Evolutionary conservation across 2,113 vertebrate species (phyloP), one percentile per base, ranked within the genome.

Genomic region (Tupaia tana): DNA sequence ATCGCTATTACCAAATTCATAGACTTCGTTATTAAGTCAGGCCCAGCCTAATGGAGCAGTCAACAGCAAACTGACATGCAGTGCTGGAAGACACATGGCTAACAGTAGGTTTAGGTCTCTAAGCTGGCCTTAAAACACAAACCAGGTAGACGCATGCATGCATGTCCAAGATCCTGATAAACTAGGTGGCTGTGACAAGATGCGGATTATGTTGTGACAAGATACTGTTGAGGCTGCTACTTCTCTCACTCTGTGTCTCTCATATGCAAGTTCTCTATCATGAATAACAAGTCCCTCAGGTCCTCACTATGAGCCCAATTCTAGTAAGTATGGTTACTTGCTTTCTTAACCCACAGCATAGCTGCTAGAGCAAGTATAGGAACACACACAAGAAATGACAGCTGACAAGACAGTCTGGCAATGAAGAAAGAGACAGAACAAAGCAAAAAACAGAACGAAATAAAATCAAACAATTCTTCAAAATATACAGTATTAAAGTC

Each of bases 331-430:
- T 27, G 14, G 22, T 80, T 95, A 78, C 29, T 83, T 95, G 59
- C 6, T 92, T 94, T 97, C 78, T 82, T 73, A 93, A 93, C 73
- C 15, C 9, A 85, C 10, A 92, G 54, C 56, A 2, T 29, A 95
- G 56, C 15, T 90, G 20, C 67, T 73, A 74, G 63, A 27, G 75
- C n/a, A 92, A 96, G 73, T n/a, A 90, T 24, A 93, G 43, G 6
- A 15, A 95, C 16, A 96, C 18, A 95, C 9, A 95, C 2, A 96
- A 95, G 54, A 95, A 82, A 86, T 56, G 67, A 91, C 71, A 85
- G 59, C 16, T 86, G 63, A 91, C 73, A 86, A 86, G 77, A 92
- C 24, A 91, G 71, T 29, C 11, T 85, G 77, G 79, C 73, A 94
- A 95, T 88, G 58, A 82, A 93, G 63, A 71, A 86, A 93, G 31